Base-by-base conservation (phyloP, 2,113 vertebrate genomes). In the Aptenodytes patagonicus region DNA sequence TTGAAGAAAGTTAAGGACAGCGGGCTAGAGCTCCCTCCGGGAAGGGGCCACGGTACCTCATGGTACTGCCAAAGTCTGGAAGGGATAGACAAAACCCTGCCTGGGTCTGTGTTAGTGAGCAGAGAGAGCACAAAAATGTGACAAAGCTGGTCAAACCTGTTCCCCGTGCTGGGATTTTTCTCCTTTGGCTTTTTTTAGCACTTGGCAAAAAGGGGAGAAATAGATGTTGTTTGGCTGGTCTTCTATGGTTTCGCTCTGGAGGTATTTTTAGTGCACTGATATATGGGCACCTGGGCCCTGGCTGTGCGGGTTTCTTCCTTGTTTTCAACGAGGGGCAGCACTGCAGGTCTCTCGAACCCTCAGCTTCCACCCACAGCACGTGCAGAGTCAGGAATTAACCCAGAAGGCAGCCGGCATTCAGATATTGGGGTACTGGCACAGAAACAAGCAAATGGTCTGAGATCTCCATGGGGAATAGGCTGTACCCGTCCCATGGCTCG, bases 401-500 rank as follows among this genome's bases (percentile, higher is more conserved):
- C 49, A 13, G 80, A 18, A 40, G 4, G 51, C 46, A 36, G 36
- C 21, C 51, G 66, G n/a, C 19, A 8, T 47, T 73, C 55, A 29
- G 46, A 0, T 58, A 10, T 1, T 22, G 20, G 32, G 25, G 4
- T n/a, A 25, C 2, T 51, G 26, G n/a, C 25, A 17, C 13, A 26
- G 32, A 31, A 47, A 32, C 7, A n/a, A 65, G 20, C 19, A 26
- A 54, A n/a, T 2, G 6, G 25, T 44, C 52, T 7, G 15, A 64
- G 32, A 26, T 13, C 38, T 66, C 65, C 11, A 0, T 21, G 55
- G 28, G 36, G 29, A 84, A 31, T 8, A 44, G 36, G 18, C 65
- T 75, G 25, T 25, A 26, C 17, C 42, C 15, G 10, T 18, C 15
- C 66, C 16, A 9, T 9, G 32, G 51, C 38, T 79, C 0, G 0